Evolutionary conservation across 2,113 vertebrate genomes (phyloP), one percentile per base, ranked within the genome.

Genomic region (Zosterops japonicus): DNA sequence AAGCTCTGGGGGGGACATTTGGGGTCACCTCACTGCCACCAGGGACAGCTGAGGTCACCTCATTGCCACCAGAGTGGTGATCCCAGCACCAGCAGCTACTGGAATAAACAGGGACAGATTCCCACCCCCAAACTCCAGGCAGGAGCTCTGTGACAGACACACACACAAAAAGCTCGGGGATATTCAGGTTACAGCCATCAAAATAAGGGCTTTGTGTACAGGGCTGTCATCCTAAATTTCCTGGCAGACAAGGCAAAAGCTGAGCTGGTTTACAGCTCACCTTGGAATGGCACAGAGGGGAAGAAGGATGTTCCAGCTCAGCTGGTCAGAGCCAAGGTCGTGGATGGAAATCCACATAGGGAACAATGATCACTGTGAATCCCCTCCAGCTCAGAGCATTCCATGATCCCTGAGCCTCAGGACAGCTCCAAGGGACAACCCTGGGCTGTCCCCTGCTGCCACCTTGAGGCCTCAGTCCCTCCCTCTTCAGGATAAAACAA

Each of bases 1-100:
- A 98, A 98, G 1, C 97, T 89, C 99, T 99, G 96, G 16, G 46
- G 46, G 74, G 8, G 8, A 57, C n/a, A 86, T 23, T 13, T 27
- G 42, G 63, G 55, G 8, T 87, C 64, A 78, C 22, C 31, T 53
- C 7, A 0, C 5, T 0, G 49, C 0, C 81, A 44, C 49, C 20
- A 8, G 52, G 8, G 8, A 57, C n/a, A 86, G 24, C 14, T 27
- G 42, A 46, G 55, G 8, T 87, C 64, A 78, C 22, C 31, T 53
- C 7, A 0, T 5, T 0, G 49, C 0, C 81, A 44, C 49, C 20
- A 8, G 52, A 20, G 36, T 1, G 3, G 1, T 0, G 12, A 23
- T 3, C 8, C 18, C 49, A 8, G 55, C 33, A 0, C 1, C 59
- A 61, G 60, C 31, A 27, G 14, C 69, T 35, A 6, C 8, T 3